Percentiles rank a stretch among this genome's conserved stretches.
Evolutionary conservation across 2,888 invertebrate species (phyloP).

Genomic region (Teinopalpus imperialis): DNA sequence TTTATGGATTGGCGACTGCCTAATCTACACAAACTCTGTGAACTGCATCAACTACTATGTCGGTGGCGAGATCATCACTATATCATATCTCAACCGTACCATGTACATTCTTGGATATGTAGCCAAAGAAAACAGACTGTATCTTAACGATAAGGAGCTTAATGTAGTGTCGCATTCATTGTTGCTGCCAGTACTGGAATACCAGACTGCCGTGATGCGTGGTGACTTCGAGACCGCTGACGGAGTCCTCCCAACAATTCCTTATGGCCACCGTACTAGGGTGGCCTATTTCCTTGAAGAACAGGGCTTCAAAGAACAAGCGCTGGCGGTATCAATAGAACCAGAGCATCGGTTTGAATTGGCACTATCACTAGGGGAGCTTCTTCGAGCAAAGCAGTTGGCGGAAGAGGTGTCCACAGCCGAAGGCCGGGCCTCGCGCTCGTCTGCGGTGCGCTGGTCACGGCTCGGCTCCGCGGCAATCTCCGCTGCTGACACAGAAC

Average conservation of each 20-base stretch:
- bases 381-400: constrained; percentile 90
- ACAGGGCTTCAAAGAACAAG: constrained; percentile 99
- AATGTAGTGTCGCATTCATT: constrained; percentile 97
- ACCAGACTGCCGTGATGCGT: constrained; percentile 99
- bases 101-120: constrained; percentile 98
- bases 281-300: constrained; percentile 99
- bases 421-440: constrained; percentile 10
- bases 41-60: constrained; percentile 99
- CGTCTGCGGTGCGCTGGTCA: constrained; percentile 19
- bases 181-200: constrained; percentile 96
- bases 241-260: constrained; percentile 95
- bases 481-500: constrained; percentile 65
- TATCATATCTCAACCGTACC: constrained; percentile 97
- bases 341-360: constrained; percentile 99
- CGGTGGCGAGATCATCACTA: constrained; percentile 99
- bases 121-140: constrained; percentile 96
- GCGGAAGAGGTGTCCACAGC: constrained; percentile 90
- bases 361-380: constrained; percentile 93
- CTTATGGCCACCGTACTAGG: constrained; percentile 97
- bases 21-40: constrained; percentile 98
- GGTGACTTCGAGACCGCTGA: constrained; percentile 98
- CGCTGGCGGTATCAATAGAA: constrained; percentile 97
- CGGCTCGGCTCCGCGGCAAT: constrained; percentile 26
- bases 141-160: constrained; percentile 98
- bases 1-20: constrained; percentile 99